Evolutionary conservation across 2,113 vertebrate genomes (phyloP).

Genomic region (Catharus fuscescens): DNA sequence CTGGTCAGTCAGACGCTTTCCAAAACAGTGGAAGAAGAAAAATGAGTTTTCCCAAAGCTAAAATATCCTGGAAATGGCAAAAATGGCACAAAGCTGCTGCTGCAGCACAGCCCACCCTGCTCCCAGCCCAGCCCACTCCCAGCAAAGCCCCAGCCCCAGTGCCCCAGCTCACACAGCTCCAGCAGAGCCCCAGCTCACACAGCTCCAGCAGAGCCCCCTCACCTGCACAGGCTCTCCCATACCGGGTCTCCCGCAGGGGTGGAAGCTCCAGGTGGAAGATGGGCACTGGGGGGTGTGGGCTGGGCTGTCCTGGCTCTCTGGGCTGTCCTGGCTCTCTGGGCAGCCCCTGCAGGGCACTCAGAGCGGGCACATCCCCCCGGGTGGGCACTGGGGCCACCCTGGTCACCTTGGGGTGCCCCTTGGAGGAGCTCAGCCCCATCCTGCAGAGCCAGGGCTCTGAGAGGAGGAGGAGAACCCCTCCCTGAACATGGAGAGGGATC

Average conservation of each 20-base stretch:
- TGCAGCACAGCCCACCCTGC: rapidly evolving
- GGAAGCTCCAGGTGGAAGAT: constrained; percentile 50
- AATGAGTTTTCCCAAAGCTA: neutral
- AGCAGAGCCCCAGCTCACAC: rapidly evolving
- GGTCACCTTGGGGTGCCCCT: constrained; percentile 55
- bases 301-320: neutral
- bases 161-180: no score
- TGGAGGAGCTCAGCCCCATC: constrained; percentile 77
- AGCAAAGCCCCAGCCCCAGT: rapidly evolving
- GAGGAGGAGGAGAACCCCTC: neutral
- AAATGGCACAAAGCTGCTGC: neutral
- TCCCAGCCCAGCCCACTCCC: rapidly evolving
- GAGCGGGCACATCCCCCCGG: neutral
- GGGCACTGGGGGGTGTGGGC: rapidly evolving
- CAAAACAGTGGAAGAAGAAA: rapidly evolving
- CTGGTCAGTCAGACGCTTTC: rapidly evolving
- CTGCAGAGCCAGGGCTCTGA: neutral
- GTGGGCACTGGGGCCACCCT: constrained; percentile 63
- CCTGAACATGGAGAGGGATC: neutral
- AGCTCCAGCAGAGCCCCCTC: neutral
- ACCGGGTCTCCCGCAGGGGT: constrained; percentile 68
- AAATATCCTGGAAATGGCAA: neutral
- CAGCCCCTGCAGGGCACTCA: neutral
- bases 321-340: neutral
- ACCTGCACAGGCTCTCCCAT: constrained; percentile 70